These are phyloP conservation scores for Scelioninae gen. 1 DNA, from an alignment of 2,888 invertebrate genomes.

Conservation along the genomic window DNA sequence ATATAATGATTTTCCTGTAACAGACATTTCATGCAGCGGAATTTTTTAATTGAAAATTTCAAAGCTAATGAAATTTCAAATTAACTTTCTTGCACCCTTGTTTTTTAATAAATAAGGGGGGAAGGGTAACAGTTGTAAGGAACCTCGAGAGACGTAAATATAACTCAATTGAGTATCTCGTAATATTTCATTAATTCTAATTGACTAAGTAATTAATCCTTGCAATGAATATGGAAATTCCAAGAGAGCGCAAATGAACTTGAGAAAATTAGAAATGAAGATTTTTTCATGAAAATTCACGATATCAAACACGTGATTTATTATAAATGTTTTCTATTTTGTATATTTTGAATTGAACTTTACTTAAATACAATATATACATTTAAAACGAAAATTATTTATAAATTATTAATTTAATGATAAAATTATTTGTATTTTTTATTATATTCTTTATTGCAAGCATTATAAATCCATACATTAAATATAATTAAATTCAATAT, in stretches of 20 bases:
- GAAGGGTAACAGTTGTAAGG: too few species aligned
- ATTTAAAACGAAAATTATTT: too few species aligned
- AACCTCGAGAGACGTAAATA: background rate
- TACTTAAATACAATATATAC: too few species aligned
- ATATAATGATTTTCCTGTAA: background rate
- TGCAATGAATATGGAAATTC: constrained; percentile 17
- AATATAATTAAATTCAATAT: background rate
- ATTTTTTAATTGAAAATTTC: background rate
- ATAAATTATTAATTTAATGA: too few species aligned
- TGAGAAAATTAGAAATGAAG: background rate
- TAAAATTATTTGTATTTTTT: too few species aligned
- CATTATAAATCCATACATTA: background rate
- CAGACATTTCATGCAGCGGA: background rate
- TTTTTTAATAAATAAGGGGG: too few species aligned
- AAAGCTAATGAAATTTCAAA: too few species aligned
- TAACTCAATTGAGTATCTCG: constrained; percentile 18
- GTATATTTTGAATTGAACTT: too few species aligned
- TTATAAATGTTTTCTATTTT: too few species aligned
- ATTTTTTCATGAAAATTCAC: background rate
- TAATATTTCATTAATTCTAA: constrained; percentile 26
- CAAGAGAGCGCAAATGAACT: background rate
- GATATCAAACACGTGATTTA: too few species aligned
- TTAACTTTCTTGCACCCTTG: too few species aligned
- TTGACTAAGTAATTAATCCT: constrained; percentile 36
- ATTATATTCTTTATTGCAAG: too few species aligned